Evolutionary conservation across 2,888 invertebrate species (phyloP), one percentile per base, ranked within the genome.

Genomic region (Erebia aethiops): DNA sequence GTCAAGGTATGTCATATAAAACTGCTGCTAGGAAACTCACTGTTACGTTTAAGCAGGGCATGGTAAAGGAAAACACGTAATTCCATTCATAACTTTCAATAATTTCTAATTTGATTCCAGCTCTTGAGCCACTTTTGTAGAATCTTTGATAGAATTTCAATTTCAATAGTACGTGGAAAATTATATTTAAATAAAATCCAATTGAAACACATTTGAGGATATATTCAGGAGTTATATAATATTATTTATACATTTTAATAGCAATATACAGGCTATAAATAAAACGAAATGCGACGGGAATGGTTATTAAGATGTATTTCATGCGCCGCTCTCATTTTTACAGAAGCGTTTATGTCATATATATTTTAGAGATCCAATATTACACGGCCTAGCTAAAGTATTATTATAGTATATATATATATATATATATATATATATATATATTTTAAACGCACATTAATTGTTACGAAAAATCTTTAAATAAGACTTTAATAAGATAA

Each of bases 191-290:
- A 63, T 51, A 51, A 51, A 62, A 26, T 51, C 14, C 14, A 35
- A 51, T 3, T n/a, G 26, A n/a, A 51, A 51, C 63, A 63, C 43
- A 46, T 63, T 63, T 14, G 21, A 21, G 26, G n/a, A 35, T 21
- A 18, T 49, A 62, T 63, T 51, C n/a, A 60, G n/a, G 61, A 16
- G 66, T 69, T 56, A 67, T 9, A 58, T n/a, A 13, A 46, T 61
- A 46, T 46, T 70, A 58, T 66, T 56, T 65, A 68, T 69, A 62
- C 62, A 71, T 58, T 68, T 71, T 71, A 67, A 70, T 73, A 68
- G 67, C 65, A 71, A 78, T 75, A 82, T 81, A 82, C 74, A 68
- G 49, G 69, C 63, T 21, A 71, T 71, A 71, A 69, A 71, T 69
- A 71, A 68, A 58, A 62, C 67, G 69, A 69, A 71, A 69, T 69